phyloP scores from a whole-genome alignment of 2,113 vertebrate species.

The Cyanistes caeruleus region DNA sequence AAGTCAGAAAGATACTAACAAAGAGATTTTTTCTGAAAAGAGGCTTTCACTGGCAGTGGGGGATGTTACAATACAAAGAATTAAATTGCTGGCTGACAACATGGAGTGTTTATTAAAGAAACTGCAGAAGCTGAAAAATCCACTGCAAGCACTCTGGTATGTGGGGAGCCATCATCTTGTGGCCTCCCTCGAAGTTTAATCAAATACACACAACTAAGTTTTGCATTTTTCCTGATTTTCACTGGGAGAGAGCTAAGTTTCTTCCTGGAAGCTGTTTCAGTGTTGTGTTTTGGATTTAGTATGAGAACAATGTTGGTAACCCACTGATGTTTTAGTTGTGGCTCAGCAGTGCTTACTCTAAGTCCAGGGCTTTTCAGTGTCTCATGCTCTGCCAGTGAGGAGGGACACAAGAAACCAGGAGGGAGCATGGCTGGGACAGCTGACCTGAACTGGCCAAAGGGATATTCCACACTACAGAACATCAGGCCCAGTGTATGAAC shows the following conservation, averaged over 20 bases:
- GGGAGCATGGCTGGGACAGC: background rate
- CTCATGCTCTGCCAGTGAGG: fast-evolving
- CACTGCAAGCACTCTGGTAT: background rate
- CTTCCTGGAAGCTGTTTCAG: background rate
- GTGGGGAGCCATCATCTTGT: background rate
- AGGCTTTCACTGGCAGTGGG: slow-evolving; percentile 12
- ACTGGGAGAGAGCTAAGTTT: background rate
- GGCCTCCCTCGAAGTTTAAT: slow-evolving; percentile 22
- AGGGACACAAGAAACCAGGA: background rate
- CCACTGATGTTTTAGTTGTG: background rate
- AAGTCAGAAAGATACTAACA: slow-evolving; percentile 8
- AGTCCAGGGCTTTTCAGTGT: background rate
- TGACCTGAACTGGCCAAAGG: background rate
- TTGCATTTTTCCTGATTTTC: background rate
- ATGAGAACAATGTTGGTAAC: background rate
- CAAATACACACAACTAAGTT: background rate
- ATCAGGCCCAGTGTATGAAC: background rate
- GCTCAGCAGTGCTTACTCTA: background rate
- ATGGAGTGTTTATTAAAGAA: background rate
- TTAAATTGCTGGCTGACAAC: background rate
- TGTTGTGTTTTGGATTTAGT: background rate
- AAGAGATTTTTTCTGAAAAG: slow-evolving; percentile 31
- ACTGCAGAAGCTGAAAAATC: background rate
- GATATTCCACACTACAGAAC: background rate
- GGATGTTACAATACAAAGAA: slow-evolving; percentile 16